phyloP scores from a whole-genome alignment of 2,113 vertebrate genomes.

The Neomonachus schauinslandi region DNA sequence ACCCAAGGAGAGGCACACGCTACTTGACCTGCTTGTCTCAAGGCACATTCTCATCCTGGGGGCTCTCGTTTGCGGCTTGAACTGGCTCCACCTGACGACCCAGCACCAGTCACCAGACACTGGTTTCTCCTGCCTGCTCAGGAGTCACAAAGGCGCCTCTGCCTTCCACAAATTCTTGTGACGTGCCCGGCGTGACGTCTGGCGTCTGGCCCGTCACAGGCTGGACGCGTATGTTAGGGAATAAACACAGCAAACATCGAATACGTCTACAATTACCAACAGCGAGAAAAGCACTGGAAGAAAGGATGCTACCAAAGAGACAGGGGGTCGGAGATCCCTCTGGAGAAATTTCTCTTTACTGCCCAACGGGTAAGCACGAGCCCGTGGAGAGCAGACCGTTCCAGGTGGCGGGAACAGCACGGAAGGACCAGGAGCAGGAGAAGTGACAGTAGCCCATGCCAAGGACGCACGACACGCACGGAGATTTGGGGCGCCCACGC shows the following conservation, averaged over 20 bases:
- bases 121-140: neutral
- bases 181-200: neutral
- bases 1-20: neutral
- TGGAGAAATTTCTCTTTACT: neutral
- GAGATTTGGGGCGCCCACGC: fast-evolving
- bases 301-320: neutral
- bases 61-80: neutral
- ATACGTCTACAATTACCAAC: neutral
- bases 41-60: neutral
- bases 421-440: neutral
- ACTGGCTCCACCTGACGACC: neutral
- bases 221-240: neutral
- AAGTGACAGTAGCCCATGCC: neutral
- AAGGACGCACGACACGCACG: fast-evolving
- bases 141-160: neutral
- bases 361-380: neutral
- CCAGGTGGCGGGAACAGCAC: fast-evolving
- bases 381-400: neutral
- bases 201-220: neutral
- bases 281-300: neutral
- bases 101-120: neutral
- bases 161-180: neutral
- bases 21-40: neutral
- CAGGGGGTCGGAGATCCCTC: neutral
- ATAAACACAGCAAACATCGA: neutral